These are phyloP conservation scores for Drosophila biarmipes DNA, from an alignment of 1,140 invertebrate species.

Conservation along the genomic window DNA sequence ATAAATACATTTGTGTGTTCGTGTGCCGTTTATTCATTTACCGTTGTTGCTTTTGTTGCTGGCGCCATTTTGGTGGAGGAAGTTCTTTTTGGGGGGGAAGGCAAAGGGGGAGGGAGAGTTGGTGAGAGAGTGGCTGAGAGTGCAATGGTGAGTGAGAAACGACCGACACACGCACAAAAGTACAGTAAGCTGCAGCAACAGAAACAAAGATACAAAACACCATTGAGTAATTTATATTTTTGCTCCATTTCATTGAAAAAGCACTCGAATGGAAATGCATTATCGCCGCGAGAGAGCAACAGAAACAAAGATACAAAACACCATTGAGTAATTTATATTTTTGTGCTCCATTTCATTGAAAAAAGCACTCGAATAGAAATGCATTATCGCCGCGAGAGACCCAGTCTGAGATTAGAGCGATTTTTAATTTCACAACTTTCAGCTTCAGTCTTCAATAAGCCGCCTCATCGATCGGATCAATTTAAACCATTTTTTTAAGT, in stretches of 20 bases:
- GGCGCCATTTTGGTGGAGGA: constrained; percentile 16
- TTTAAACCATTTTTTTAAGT: not conserved
- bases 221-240: too few relatives aligned
- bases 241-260: too few relatives aligned
- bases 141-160: not conserved
- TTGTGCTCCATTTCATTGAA: too few relatives aligned
- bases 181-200: not conserved
- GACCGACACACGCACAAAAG: not conserved
- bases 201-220: not conserved
- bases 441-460: not conserved
- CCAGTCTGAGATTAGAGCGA: not conserved
- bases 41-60: constrained; percentile 12
- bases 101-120: not conserved
- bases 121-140: constrained; percentile 1
- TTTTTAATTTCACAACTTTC: not conserved
- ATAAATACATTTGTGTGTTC: constrained; percentile 46
- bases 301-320: not conserved
- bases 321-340: too few relatives aligned
- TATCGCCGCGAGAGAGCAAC: not conserved
- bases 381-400: too few relatives aligned
- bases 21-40: constrained; percentile 24
- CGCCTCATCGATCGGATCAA: not conserved
- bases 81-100: constrained; percentile 7
- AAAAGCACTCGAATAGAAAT: not conserved
- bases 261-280: not conserved